Percentiles rank a stretch among this genome's conserved stretches.
These are phyloP conservation scores for Drepana arcuata DNA, from an alignment of 1,140 invertebrate species.

Conservation along the genomic window DNA sequence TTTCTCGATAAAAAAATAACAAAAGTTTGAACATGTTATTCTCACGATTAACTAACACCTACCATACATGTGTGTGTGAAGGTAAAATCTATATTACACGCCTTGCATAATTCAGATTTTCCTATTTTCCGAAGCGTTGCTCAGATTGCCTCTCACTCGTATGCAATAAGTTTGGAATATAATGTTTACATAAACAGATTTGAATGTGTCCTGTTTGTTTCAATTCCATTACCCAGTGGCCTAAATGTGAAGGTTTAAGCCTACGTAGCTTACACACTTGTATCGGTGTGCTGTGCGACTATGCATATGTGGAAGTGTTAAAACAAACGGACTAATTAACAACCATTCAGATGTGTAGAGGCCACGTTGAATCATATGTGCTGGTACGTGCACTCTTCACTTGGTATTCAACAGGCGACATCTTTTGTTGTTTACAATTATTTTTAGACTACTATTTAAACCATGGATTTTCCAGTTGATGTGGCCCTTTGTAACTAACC, in stretches of 20 bases:
- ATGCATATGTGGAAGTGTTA: conserved; percentile 34
- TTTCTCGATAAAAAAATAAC: conserved; percentile 60
- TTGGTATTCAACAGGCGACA: conserved; percentile 26
- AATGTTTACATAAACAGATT: no score
- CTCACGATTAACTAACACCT: conserved; percentile 44
- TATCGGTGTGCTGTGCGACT: no score
- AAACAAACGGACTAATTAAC: conserved; percentile 63
- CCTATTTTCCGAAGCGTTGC: no score
- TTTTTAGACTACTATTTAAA: conserved; percentile 18
- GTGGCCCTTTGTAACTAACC: no score
- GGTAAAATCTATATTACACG: no score
- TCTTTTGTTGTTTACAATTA: conserved; percentile 33
- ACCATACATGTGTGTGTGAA: conserved; percentile 32
- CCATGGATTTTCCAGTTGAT: no score
- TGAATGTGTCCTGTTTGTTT: no score
- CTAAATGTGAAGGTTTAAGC: conserved; percentile 41
- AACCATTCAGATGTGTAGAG: conserved; percentile 57
- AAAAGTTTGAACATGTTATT: conserved; percentile 52
- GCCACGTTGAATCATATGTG: conserved; percentile 37
- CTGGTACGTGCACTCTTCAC: conserved; percentile 30
- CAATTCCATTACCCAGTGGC: no score
- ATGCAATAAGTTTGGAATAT: no score
- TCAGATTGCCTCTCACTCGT: no score
- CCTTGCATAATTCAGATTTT: no score
- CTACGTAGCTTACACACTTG: conserved; percentile 26